Percentiles rank a stretch among this genome's conserved stretches.
Conservation (phyloP, 2,113 vertebrate genomes). For the Anarrhichthys ocellatus region DNA sequence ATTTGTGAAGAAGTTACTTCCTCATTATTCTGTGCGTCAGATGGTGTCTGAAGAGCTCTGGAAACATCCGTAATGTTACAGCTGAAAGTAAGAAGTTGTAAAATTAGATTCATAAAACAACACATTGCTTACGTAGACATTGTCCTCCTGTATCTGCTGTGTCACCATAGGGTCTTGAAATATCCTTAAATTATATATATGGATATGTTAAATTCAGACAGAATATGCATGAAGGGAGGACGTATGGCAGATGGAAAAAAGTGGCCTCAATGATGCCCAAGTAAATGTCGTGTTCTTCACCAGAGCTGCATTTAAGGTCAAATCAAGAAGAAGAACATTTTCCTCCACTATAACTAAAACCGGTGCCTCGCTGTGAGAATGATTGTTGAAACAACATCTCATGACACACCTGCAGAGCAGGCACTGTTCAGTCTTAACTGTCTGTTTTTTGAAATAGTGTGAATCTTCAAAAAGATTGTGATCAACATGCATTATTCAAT, state of each 20-base stretch:
- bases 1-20: conserved; percentile 53
- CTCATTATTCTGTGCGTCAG: conserved; percentile 45
- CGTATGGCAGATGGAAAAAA: not conserved
- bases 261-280: not conserved
- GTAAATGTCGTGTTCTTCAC: not conserved
- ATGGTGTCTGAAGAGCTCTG: conserved; percentile 27
- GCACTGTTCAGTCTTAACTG: not conserved
- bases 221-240: not conserved
- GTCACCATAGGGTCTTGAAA: not conserved
- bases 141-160: not conserved
- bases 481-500: conserved; percentile 19
- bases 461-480: conserved; percentile 5
- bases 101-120: not conserved
- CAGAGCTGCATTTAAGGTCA: conserved; percentile 7
- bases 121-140: not conserved
- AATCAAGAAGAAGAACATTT: not conserved
- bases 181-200: not conserved
- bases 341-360: not conserved
- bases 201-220: not conserved
- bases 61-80: conserved; percentile 23
- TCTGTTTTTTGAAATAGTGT: not conserved
- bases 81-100: conserved; percentile 9
- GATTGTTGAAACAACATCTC: not conserved
- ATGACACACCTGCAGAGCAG: not conserved
- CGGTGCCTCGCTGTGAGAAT: not conserved